Conservation (phyloP, 2,797 vertebrate species). For the Melopsittacus undulatus region DNA sequence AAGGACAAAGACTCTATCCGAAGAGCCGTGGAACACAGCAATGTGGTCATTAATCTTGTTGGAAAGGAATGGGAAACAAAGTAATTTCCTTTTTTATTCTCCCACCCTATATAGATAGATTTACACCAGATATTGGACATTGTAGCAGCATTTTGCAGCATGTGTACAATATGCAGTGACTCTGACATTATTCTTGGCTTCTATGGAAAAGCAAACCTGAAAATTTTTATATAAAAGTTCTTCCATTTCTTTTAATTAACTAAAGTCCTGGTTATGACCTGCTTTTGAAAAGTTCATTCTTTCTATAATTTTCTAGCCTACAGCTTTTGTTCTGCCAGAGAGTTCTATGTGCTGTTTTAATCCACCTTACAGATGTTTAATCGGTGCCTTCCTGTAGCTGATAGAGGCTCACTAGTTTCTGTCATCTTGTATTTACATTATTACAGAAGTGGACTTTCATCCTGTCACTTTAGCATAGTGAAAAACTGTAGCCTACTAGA, state of each 20-base stretch:
- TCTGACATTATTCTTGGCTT: background rate
- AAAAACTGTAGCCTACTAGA: background rate
- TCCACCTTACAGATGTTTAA: background rate
- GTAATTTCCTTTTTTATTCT: conserved; percentile 70
- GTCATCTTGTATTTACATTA: background rate
- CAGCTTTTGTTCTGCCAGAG: background rate
- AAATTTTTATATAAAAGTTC: background rate
- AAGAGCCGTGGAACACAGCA: conserved; percentile 87
- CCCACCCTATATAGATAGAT: background rate
- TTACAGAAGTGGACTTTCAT: background rate
- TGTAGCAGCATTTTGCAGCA: background rate
- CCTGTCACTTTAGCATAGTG: accelerated
- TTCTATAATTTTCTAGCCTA: background rate
- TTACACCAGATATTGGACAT: background rate
- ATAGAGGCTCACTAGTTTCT: background rate
- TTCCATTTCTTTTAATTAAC: background rate
- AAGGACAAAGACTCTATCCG: conserved; percentile 87
- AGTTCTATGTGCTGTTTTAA: background rate
- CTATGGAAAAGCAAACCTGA: background rate
- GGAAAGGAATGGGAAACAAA: conserved; percentile 94
- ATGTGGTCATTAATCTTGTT: conserved; percentile 94
- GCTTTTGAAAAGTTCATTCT: background rate
- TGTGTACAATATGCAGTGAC: background rate
- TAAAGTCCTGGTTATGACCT: background rate
- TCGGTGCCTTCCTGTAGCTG: background rate